Evolutionary conservation across 2,888 invertebrate species (phyloP).

Genomic region (Athrips mouffetella): DNA sequence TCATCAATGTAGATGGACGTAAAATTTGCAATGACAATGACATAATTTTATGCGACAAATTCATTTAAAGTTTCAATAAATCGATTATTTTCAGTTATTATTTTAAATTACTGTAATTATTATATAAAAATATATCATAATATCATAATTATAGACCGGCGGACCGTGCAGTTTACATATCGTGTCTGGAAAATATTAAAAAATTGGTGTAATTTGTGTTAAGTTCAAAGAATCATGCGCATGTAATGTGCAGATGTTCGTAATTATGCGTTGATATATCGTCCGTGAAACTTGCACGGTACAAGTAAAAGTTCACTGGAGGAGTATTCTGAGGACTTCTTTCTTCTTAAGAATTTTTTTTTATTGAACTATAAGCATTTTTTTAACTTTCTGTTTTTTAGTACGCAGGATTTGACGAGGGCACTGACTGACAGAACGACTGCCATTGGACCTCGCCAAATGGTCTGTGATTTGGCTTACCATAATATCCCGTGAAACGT

Average conservation of each 20-base stretch:
- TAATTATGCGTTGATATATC: constrained; percentile 13
- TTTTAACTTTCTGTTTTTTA: too few relatives aligned
- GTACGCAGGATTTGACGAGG: too few relatives aligned
- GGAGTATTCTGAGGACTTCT: not conserved
- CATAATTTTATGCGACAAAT: not conserved
- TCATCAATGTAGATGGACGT: not conserved
- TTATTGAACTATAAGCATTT: too few relatives aligned
- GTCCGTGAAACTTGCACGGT: not conserved
- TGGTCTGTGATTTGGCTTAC: too few relatives aligned
- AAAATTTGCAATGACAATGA: constrained; percentile 6
- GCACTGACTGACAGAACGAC: too few relatives aligned
- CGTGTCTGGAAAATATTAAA: constrained; percentile 12
- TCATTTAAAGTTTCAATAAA: constrained; percentile 4
- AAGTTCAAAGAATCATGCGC: constrained; percentile 17
- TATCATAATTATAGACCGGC: constrained; percentile 4
- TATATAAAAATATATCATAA: constrained; percentile 2
- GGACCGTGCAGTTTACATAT: constrained; percentile 9
- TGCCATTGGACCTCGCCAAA: too few relatives aligned
- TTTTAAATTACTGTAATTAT: constrained; percentile 11
- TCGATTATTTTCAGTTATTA: constrained; percentile 9
- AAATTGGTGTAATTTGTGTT: constrained; percentile 9
- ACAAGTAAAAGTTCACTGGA: not conserved
- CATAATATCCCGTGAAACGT: too few relatives aligned
- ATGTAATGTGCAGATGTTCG: constrained; percentile 12
- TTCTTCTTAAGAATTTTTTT: too few relatives aligned